phyloP scores from a whole-genome alignment of 1,140 invertebrate species.

The Nephotettix cincticeps region DNA sequence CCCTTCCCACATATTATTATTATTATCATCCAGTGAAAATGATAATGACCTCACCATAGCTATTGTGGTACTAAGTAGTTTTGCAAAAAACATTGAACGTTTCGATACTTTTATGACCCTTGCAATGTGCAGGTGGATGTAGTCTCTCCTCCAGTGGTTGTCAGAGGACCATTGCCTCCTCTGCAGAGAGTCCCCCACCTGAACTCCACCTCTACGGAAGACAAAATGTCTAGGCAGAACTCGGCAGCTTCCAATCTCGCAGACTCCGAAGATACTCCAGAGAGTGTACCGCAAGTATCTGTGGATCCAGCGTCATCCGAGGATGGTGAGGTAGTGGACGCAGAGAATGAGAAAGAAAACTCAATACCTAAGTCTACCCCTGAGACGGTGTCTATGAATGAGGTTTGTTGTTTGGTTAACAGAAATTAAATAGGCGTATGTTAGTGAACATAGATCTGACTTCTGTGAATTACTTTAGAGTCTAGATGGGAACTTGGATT shows the following conservation, averaged over 20 bases:
- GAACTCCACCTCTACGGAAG: not conserved
- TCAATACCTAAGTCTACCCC: constrained; percentile 18
- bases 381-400: constrained; percentile 19
- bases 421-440: too few species aligned
- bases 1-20: not conserved
- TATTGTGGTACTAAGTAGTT: not conserved
- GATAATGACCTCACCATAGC: not conserved
- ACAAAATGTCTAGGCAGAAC: not conserved
- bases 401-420: too few species aligned
- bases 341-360: not conserved
- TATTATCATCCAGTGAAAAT: not conserved
- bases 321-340: not conserved
- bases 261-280: not conserved
- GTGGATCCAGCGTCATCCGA: not conserved
- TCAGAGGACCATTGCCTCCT: constrained; percentile 5
- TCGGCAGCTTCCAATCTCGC: not conserved
- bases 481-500: too few species aligned
- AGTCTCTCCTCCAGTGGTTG: constrained; percentile 9
- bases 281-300: not conserved
- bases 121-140: constrained; percentile 22
- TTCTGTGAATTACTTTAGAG: too few species aligned
- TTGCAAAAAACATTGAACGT: too few species aligned
- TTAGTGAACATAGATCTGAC: too few species aligned
- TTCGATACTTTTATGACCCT: too few species aligned
- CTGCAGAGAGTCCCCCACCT: constrained; percentile 18